These are phyloP conservation scores for Aleiodes leptofemur DNA, from an alignment of 2,888 invertebrate species.

Conservation along the genomic window DNA sequence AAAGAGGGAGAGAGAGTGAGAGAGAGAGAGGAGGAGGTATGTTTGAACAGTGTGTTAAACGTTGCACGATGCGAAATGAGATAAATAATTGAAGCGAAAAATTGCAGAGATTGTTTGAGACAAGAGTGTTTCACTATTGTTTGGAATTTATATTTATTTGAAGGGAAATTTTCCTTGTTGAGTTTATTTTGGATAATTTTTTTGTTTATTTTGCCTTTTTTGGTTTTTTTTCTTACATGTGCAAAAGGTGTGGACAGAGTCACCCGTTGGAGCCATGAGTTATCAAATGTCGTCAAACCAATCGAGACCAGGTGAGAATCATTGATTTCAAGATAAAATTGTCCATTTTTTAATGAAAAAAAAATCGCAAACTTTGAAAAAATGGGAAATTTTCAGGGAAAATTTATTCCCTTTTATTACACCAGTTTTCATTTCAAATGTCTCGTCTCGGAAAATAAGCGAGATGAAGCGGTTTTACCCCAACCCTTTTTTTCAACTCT, in stretches of 20 bases:
- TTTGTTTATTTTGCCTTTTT: conserved; percentile 2
- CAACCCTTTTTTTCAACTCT: too few species aligned
- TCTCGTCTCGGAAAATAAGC: too few species aligned
- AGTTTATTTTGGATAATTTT: not conserved
- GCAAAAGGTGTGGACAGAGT: conserved; percentile 81
- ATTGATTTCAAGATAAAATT: conserved; percentile 32
- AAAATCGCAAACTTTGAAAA: too few species aligned
- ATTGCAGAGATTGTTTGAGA: too few species aligned
- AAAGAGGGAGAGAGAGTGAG: not conserved
- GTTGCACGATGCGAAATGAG: not conserved
- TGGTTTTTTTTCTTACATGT: conserved; percentile 57
- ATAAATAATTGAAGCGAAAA: not conserved
- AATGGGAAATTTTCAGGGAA: too few species aligned
- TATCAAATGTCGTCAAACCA: conserved; percentile 89
- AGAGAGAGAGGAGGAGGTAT: not conserved
- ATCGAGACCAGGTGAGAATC: conserved; percentile 88
- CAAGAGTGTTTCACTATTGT: too few species aligned
- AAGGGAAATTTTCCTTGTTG: not conserved
- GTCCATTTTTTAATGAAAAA: conserved; percentile 37
- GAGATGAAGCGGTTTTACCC: too few species aligned
- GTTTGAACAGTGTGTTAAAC: conserved; percentile 3
- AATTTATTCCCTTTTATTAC: too few species aligned
- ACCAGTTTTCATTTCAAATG: too few species aligned
- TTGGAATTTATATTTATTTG: not conserved
- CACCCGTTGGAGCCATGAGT: conserved; percentile 87